These are phyloP conservation scores for Poeciliopsis infans DNA, from an alignment of 2,797 vertebrate species.

Conservation along the genomic window DNA sequence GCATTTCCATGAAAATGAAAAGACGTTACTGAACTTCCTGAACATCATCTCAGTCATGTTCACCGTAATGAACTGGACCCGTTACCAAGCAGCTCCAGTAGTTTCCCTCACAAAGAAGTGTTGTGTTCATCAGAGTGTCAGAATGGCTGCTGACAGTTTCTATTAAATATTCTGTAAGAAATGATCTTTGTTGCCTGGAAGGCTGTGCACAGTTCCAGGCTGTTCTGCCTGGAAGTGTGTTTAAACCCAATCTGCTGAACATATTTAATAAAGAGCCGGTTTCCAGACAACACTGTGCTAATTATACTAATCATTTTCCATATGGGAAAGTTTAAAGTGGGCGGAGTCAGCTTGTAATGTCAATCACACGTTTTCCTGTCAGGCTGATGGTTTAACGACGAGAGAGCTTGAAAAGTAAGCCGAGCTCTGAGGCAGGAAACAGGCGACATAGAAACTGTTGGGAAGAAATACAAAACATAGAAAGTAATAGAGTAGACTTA, in stretches of 20 bases:
- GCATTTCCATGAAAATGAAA: not conserved
- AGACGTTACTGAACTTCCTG: not conserved
- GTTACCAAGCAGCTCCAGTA: not conserved
- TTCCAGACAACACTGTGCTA: not conserved
- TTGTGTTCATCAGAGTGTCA: not conserved
- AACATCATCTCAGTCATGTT: not conserved
- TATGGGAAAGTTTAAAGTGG: not conserved
- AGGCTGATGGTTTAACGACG: not conserved
- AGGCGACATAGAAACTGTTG: not conserved
- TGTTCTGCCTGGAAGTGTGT: not conserved
- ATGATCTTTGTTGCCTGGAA: not conserved
- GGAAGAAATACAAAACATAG: not conserved
- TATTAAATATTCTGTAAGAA: not conserved
- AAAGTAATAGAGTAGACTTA: not conserved
- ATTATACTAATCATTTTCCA: not conserved
- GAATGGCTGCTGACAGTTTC: not conserved
- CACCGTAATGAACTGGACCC: not conserved
- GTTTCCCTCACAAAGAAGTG: not conserved
- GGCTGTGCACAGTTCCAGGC: too few relatives aligned
- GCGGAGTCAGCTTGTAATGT: not conserved
- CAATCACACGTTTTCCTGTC: not conserved
- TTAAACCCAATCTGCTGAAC: not conserved
- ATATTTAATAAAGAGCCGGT: not conserved
- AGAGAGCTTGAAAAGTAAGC: not conserved
- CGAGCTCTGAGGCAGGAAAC: not conserved